phyloP scores from a whole-genome alignment of 2,888 invertebrate genomes.

The Tipula confusa region DNA sequence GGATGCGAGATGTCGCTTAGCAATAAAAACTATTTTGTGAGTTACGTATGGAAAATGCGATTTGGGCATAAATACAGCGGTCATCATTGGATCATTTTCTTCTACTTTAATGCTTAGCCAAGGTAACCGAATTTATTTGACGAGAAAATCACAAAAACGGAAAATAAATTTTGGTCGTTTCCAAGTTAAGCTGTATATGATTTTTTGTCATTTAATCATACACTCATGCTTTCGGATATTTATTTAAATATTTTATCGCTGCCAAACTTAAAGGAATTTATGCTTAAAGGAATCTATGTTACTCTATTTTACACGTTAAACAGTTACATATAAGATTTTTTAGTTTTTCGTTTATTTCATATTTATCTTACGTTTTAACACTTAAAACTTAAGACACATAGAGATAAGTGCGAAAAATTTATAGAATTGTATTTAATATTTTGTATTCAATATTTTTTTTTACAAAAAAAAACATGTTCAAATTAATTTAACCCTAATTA shows the following conservation, averaged over 20 bases:
- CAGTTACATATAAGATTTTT: not conserved
- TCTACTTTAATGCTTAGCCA: too few relatives aligned
- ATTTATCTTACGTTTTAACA: not conserved
- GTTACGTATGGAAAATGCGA: not conserved
- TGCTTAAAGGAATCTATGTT: not conserved
- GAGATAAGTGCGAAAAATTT: too few relatives aligned
- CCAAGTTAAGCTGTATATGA: not conserved
- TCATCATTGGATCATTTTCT: too few relatives aligned
- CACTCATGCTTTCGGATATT: not conserved
- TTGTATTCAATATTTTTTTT: too few relatives aligned
- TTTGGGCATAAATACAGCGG: not conserved
- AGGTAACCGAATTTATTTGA: too few relatives aligned
- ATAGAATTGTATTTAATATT: too few relatives aligned
- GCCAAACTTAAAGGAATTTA: not conserved
- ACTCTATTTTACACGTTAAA: not conserved
- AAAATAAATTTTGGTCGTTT: not conserved
- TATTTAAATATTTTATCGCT: not conserved
- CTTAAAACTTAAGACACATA: not conserved
- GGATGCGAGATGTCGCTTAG: too few relatives aligned
- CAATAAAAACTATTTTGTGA: not conserved
- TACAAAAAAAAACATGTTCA: too few relatives aligned
- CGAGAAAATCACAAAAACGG: too few relatives aligned
- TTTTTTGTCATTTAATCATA: too few relatives aligned
- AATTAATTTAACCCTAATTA: too few relatives aligned
- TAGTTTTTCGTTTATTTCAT: not conserved